Percentiles rank a stretch among this genome's conserved stretches.
Evolutionary conservation across 2,113 vertebrate species (phyloP).

Genomic region (Poeciliopsis occidentalis): DNA sequence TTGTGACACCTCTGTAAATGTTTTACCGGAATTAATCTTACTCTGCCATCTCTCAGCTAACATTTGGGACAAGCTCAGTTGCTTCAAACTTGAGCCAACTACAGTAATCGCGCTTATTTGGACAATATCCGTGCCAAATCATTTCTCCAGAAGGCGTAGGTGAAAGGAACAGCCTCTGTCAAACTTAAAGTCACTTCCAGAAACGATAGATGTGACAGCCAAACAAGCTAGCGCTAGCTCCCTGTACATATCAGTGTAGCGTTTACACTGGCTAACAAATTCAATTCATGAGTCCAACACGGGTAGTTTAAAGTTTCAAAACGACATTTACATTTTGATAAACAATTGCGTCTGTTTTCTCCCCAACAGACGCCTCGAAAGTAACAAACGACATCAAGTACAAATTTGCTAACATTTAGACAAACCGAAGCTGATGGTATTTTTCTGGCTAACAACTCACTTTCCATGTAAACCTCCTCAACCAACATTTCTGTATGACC

Average conservation of each 20-base stretch:
- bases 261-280: slow-evolving; percentile 6
- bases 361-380: neutral
- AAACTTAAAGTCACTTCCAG: slow-evolving; percentile 20
- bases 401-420: slow-evolving; percentile 31
- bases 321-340: neutral
- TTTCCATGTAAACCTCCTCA: slow-evolving; percentile 17
- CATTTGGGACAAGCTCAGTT: slow-evolving; percentile 5
- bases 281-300: neutral
- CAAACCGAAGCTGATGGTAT: slow-evolving; percentile 46
- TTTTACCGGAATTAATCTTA: slow-evolving; percentile 26
- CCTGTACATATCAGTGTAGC: neutral
- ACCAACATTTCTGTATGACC: neutral
- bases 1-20: neutral
- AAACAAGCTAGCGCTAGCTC: slow-evolving; percentile 59
- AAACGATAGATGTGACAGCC: neutral
- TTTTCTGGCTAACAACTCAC: slow-evolving; percentile 25
- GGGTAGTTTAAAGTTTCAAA: neutral
- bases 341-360: neutral
- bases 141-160: neutral
- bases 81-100: slow-evolving; percentile 29
- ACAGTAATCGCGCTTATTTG: neutral
- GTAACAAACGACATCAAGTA: slow-evolving; percentile 15
- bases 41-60: slow-evolving; percentile 20
- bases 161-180: neutral
- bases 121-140: neutral